Base-by-base conservation (phyloP, 2,888 invertebrate genomes). In the Hesperia comma region DNA sequence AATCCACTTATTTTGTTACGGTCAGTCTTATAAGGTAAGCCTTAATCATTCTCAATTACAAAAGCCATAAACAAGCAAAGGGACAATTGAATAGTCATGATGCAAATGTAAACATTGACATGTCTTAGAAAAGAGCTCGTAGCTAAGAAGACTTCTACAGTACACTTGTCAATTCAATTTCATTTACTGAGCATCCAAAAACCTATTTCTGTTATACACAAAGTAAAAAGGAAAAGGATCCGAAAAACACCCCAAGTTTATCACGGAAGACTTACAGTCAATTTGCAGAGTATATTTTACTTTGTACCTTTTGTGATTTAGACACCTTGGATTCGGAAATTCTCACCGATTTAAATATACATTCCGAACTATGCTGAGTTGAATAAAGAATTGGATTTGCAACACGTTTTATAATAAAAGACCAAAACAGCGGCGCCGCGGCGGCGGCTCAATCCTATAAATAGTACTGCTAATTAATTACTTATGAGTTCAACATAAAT, bases 271-370 rank as follows among this genome's bases (percentile, higher is more conserved):
- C 79, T 83, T 80, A 82, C 76, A 80, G 82, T 77, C 82, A 80
- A 85, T 85, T 85, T 82, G 75, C 75, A 77, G 84, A 85, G 87
- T 85, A 86, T 84, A 78, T 51, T 66, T 58, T 19, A 58, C 57
- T 58, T 63, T 49, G 49, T 63, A 57, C 41, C 62, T 26, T 55
- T 46, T 46, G 43, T 46, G 43, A 46, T 46, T 46, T 43, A 55
- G 54, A 17, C 17, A 62, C 80, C 74, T 76, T 64, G 68, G 71
- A 77, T 72, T 71, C 67, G 69, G 64, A 66, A 64, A 64, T 64
- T 64, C 58, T 26, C 57, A 57, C 63, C 73, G 68, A 75, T 74
- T 74, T 73, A 71, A 72, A 81, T 80, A 79, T 79, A 80, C n/a
- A n/a, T 76, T 76, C 77, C 71, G 73, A 71, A 72, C 72, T 70